Conservation (phyloP, 2,888 invertebrate genomes). For the Megaustenia siamemsis region DNA sequence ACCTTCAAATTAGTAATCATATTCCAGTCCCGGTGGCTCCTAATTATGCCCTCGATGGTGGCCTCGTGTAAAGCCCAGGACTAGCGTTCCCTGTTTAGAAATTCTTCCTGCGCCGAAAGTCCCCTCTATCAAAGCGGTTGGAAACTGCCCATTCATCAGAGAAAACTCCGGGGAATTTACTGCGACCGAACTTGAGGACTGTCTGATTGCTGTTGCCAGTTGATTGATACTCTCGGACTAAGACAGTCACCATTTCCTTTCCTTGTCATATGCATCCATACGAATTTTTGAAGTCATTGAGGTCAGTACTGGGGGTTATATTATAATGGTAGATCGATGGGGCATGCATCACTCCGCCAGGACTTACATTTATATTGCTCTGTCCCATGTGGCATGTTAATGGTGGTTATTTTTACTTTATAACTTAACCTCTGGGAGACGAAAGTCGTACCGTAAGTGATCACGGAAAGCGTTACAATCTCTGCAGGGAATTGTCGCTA, state of each 20-base stretch:
- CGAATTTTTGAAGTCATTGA: neutral
- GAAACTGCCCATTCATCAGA: slow-evolving; percentile 15
- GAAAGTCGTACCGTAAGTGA: too few species aligned
- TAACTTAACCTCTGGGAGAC: too few species aligned
- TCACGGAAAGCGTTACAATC: too few species aligned
- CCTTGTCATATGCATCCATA: neutral
- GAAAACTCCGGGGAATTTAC: neutral
- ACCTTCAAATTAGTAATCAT: slow-evolving; percentile 25
- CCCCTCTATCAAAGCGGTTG: neutral
- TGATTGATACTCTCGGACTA: slow-evolving; percentile 22
- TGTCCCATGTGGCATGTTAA: too few species aligned
- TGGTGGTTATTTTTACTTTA: too few species aligned
- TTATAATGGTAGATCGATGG: neutral
- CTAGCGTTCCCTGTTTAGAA: neutral
- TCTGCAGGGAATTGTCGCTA: too few species aligned
- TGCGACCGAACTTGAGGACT: neutral
- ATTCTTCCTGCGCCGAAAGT: neutral
- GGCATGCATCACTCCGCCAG: neutral
- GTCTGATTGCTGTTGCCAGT: slow-evolving; percentile 15
- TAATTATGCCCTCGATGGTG: slow-evolving; percentile 10
- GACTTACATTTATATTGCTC: too few species aligned
- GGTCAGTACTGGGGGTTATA: neutral
- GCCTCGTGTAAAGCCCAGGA: slow-evolving; percentile 10
- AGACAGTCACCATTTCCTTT: slow-evolving; percentile 7
- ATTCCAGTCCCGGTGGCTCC: neutral